Evolutionary conservation across 2,113 vertebrate genomes (phyloP), one percentile per base, ranked within the genome.

Genomic region (Neopipo cinnamomea): DNA sequence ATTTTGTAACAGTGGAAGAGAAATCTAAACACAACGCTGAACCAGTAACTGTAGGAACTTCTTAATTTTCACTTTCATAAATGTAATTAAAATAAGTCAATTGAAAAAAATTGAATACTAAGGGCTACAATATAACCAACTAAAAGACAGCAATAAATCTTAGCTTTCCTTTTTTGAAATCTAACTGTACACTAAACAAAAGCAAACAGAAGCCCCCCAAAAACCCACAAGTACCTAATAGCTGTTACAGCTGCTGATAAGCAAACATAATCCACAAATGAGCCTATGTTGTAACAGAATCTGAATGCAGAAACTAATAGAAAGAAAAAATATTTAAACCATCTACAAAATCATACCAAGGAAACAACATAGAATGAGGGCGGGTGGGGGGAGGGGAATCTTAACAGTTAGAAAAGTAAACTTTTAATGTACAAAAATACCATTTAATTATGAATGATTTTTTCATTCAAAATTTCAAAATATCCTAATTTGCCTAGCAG

Each of bases 371-470:
- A 39, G 25, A 75, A 78, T 28, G 25, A 44, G 4, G 9, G 24
- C 1, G 2, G 20, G 3, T 16, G 8, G 20, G 11, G 13, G 8
- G 3, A 18, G 16, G 25, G 5, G 3, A 63, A 83, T n/a, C 39
- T 55, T 63, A 80, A 52, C 25, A 47, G 20, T 35, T 49, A 59
- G 11, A 73, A 68, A 73, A 68, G 4, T 33, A 53, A 71, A 82
- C 33, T 61, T 58, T 11, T 55, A 27, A 5, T 53, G 33, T 6
- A 19, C 14, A 89, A 82, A 46, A 68, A 12, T 6, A 58, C 6
- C 13, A 76, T 27, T 85, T 85, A 35, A 76, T 30, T 30, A 52
- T 1, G 0, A 68, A 49, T 28, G 39, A 42, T 12, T 81, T 74
- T 73, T 55, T 52, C n/a, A 66, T 47, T 46, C 11, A 53, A 6